Evolutionary conservation across 2,113 vertebrate genomes (phyloP).

Genomic region (Zosterops lateralis): DNA sequence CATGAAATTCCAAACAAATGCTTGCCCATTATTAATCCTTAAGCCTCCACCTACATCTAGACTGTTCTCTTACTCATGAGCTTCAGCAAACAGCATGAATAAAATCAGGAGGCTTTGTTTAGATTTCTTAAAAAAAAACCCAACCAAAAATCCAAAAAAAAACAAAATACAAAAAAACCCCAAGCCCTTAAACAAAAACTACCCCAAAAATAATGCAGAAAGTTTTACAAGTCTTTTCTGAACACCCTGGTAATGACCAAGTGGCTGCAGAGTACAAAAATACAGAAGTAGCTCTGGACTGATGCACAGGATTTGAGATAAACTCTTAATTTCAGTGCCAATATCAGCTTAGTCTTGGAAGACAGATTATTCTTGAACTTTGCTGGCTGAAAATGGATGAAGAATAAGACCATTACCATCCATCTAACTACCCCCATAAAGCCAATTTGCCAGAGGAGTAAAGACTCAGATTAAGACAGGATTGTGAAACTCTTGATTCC

Average conservation of each 20-base stretch:
- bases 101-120: background rate
- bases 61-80: background rate
- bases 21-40: background rate
- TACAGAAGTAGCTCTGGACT: background rate
- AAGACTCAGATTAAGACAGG: background rate
- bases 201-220: background rate
- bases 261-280: background rate
- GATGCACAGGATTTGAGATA: background rate
- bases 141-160: background rate
- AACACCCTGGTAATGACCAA: background rate
- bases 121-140: background rate
- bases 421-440: background rate
- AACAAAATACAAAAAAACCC: rapidly evolving
- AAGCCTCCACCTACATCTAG: background rate
- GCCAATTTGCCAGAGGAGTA: background rate
- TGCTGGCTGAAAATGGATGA: background rate
- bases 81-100: background rate
- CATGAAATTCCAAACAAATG: background rate
- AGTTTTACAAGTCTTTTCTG: background rate
- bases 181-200: background rate
- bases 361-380: background rate
- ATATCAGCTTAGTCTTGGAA: background rate
- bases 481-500: background rate
- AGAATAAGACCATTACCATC: background rate
- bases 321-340: background rate